Conservation (phyloP, 2,888 invertebrate species). For the Caenorhabditis parvicauda region DNA sequence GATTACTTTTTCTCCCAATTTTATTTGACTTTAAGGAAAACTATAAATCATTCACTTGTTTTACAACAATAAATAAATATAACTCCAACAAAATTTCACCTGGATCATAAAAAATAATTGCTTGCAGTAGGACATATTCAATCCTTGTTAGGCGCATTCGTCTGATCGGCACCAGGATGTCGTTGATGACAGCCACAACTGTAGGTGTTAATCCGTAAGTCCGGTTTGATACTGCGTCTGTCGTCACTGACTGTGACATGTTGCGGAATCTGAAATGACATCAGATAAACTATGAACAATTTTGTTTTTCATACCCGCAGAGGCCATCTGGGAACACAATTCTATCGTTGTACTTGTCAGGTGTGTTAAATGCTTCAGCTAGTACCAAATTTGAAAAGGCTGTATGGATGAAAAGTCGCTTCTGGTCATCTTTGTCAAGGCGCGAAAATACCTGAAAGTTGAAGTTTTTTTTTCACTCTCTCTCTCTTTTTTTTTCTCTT, state of each 20-base stretch:
- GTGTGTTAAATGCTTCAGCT: conserved; percentile 61
- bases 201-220: conserved; percentile 57
- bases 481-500: no score
- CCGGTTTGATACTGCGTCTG: conserved; percentile 22
- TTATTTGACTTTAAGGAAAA: no score
- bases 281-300: neutral
- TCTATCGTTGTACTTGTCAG: conserved; percentile 55
- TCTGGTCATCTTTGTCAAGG: conserved; percentile 40
- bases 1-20: no score
- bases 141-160: conserved; percentile 56
- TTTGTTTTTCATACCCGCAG: conserved; percentile 30
- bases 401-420: conserved; percentile 51
- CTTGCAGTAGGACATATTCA: conserved; percentile 59
- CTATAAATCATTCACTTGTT: no score
- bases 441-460: conserved; percentile 41
- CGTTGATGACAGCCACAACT: conserved; percentile 61
- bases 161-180: conserved; percentile 58
- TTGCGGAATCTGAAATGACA: conserved; percentile 52
- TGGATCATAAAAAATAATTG: conserved; percentile 59
- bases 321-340: conserved; percentile 61
- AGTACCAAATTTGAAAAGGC: conserved; percentile 59
- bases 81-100: conserved; percentile 40
- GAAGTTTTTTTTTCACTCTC: neutral
- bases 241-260: conserved; percentile 29
- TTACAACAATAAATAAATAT: no score